Conservation (phyloP, 2,797 vertebrate genomes). For the Otolemur crassicaudatus region DNA sequence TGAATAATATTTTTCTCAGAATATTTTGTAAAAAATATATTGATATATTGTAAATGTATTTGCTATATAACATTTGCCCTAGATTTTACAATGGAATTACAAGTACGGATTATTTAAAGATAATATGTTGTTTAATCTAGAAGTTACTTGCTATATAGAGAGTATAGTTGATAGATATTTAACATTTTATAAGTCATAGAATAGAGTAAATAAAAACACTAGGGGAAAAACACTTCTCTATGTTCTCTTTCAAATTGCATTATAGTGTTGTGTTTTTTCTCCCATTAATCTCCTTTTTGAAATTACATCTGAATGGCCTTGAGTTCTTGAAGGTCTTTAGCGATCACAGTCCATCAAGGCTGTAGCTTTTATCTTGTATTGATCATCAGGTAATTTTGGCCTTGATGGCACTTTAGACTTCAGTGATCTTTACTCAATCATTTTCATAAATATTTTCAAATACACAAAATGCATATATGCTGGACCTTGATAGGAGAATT, state of each 20-base stretch:
- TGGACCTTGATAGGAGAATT: neutral
- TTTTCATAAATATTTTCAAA: constrained; percentile 6
- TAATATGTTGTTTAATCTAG: neutral
- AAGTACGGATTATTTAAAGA: neutral
- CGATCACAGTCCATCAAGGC: neutral
- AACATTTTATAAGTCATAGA: neutral
- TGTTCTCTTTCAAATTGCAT: neutral
- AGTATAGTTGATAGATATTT: neutral
- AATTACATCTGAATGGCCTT: constrained; percentile 10
- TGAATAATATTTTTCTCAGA: neutral
- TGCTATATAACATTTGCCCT: neutral
- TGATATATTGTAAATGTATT: neutral
- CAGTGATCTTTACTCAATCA: neutral
- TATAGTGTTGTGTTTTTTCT: neutral
- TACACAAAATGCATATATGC: neutral
- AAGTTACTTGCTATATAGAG: neutral
- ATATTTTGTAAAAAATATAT: neutral
- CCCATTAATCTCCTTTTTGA: neutral
- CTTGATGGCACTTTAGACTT: constrained; percentile 1
- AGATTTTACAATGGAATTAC: neutral
- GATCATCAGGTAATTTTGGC: neutral
- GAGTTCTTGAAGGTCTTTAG: neutral
- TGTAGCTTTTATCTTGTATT: neutral
- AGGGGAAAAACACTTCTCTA: neutral
- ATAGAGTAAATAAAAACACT: neutral